Conservation (phyloP, 2,888 invertebrate genomes). For the Adelognathus sp. region DNA sequence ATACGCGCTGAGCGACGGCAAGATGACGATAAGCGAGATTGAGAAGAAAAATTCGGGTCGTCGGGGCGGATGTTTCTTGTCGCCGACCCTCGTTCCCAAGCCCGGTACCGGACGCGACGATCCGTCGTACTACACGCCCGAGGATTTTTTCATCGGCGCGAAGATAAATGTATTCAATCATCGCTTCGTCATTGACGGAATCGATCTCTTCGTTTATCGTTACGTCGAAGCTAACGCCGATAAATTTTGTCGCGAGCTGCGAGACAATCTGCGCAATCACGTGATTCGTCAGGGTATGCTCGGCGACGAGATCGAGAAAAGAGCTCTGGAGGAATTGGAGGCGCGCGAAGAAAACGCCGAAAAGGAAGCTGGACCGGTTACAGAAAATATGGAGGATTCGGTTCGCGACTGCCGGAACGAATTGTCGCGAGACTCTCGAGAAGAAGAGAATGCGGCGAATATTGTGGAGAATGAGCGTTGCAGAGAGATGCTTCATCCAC, state of each 20-base stretch:
- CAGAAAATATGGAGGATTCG: conserved; percentile 13
- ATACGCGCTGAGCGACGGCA: conserved; percentile 90
- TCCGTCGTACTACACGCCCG: conserved; percentile 89
- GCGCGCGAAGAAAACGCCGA: background rate
- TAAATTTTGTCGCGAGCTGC: conserved; percentile 87
- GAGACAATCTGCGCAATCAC: conserved; percentile 87
- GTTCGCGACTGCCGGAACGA: conserved; percentile 18
- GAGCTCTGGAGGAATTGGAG: background rate
- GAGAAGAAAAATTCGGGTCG: conserved; percentile 88
- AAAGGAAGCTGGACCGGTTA: background rate
- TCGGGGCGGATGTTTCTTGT: conserved; percentile 88
- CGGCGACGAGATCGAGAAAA: conserved; percentile 28
- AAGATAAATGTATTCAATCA: conserved; percentile 88
- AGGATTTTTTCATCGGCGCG: conserved; percentile 90
- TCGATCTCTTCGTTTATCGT: conserved; percentile 90
- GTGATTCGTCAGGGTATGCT: conserved; percentile 82
- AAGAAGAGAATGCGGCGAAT: background rate
- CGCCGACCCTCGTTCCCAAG: conserved; percentile 86
- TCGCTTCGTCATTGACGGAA: conserved; percentile 89
- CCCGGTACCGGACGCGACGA: conserved; percentile 87
- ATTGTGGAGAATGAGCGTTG: background rate
- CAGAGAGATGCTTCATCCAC: background rate
- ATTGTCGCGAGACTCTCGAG: background rate
- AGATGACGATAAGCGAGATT: conserved; percentile 88
- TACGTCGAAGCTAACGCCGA: conserved; percentile 88